Conservation (phyloP, 2,888 invertebrate genomes). For the Ophioninae sp. region DNA sequence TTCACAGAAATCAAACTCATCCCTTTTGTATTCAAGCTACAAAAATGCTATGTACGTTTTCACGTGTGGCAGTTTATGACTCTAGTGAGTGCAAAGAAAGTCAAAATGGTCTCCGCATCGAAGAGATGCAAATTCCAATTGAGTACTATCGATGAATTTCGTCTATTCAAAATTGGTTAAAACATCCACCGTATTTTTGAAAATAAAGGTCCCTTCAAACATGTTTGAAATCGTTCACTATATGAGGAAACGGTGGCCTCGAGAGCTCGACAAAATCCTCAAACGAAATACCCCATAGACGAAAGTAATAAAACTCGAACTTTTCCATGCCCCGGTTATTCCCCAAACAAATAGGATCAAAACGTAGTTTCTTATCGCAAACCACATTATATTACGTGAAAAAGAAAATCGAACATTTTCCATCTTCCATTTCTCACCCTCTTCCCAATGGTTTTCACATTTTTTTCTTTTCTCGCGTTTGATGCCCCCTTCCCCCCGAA, state of each 20-base stretch:
- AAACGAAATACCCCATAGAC: background rate
- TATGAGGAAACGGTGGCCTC: background rate
- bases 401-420: background rate
- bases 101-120: too few relatives aligned
- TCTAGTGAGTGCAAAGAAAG: too few relatives aligned
- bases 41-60: too few relatives aligned
- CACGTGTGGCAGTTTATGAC: too few relatives aligned
- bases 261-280: background rate
- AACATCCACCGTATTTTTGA: background rate
- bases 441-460: background rate
- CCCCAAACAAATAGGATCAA: constrained; percentile 21
- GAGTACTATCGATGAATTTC: too few relatives aligned
- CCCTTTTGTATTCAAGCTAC: too few relatives aligned
- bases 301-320: background rate
- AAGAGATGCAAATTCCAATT: too few relatives aligned
- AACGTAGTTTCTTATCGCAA: constrained; percentile 1
- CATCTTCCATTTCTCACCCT: background rate
- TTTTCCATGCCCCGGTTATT: constrained; percentile 24
- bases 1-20: too few relatives aligned
- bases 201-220: background rate
- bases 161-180: background rate
- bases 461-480: background rate
- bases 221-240: background rate
- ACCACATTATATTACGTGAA: constrained; percentile 11
- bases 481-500: background rate